These are phyloP conservation scores for Pseudachorutes palmiensis DNA, from an alignment of 1,140 invertebrate species.

Conservation along the genomic window DNA sequence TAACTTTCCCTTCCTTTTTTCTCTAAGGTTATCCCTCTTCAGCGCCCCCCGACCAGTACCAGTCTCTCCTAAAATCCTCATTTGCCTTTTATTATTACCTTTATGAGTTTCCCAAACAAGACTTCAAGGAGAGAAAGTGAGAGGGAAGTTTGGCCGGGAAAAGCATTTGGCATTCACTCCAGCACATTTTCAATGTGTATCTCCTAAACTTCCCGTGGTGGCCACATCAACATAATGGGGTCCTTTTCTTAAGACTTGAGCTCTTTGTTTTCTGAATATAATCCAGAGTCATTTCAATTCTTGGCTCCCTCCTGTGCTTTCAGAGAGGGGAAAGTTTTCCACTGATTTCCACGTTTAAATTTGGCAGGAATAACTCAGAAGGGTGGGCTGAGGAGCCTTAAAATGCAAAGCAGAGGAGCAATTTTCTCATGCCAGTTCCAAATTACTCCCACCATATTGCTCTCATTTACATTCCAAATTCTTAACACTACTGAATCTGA, in stretches of 20 bases:
- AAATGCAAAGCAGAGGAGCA: neutral
- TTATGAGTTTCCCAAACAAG: conserved; percentile 25
- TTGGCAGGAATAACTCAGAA: neutral
- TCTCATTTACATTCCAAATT: neutral
- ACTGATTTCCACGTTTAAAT: neutral
- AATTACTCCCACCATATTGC: neutral
- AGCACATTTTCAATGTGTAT: neutral
- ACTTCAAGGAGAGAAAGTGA: conserved; percentile 6
- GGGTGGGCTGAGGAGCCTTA: neutral
- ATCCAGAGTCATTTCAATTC: neutral
- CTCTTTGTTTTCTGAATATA: neutral
- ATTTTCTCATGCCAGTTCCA: neutral
- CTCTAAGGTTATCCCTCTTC: conserved; percentile 19
- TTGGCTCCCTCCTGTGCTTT: neutral
- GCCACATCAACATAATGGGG: neutral
- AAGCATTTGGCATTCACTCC: too few relatives aligned
- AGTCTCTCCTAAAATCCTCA: conserved; percentile 20
- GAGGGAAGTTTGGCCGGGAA: too few relatives aligned
- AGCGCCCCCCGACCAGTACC: neutral
- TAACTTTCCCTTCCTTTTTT: conserved; percentile 17
- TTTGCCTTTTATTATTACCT: conserved; percentile 34
- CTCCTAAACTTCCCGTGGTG: neutral
- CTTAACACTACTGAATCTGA: neutral
- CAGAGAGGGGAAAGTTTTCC: neutral
- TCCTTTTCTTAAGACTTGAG: neutral